Conservation (phyloP, 2,797 vertebrate species). For the Sebastes variabilis region DNA sequence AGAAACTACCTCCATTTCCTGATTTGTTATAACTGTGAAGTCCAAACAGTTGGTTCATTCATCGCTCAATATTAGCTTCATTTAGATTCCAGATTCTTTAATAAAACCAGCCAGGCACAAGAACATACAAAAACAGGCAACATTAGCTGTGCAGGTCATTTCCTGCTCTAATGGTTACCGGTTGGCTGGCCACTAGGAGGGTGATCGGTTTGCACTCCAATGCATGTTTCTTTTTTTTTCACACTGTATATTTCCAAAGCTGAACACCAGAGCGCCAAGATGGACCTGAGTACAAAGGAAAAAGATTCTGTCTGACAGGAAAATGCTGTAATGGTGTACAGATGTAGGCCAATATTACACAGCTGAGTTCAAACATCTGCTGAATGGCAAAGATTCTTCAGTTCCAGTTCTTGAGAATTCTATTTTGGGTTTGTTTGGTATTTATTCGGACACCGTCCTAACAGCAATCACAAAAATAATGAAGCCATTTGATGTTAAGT, state of each 20-base stretch:
- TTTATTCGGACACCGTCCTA: background rate
- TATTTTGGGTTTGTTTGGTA: background rate
- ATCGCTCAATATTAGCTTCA: slow-evolving; percentile 9
- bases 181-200: background rate
- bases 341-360: background rate
- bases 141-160: slow-evolving; percentile 7
- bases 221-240: background rate
- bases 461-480: background rate
- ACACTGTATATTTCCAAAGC: slow-evolving; percentile 11
- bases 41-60: slow-evolving; percentile 33
- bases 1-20: slow-evolving; percentile 14
- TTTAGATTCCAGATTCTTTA: slow-evolving; percentile 41
- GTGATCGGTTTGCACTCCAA: background rate
- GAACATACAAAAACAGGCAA: slow-evolving; percentile 2
- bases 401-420: background rate
- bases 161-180: background rate
- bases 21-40: slow-evolving; percentile 9
- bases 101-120: slow-evolving; percentile 22
- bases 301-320: background rate
- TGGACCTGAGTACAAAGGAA: slow-evolving; percentile 18
- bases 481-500: background rate
- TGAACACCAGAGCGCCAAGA: slow-evolving; percentile 1
- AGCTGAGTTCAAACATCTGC: slow-evolving; percentile 8
- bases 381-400: background rate
- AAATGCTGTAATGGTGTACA: background rate